Evolutionary conservation across 2,888 invertebrate species (phyloP).

Genomic region (Ennomos erosarius): DNA sequence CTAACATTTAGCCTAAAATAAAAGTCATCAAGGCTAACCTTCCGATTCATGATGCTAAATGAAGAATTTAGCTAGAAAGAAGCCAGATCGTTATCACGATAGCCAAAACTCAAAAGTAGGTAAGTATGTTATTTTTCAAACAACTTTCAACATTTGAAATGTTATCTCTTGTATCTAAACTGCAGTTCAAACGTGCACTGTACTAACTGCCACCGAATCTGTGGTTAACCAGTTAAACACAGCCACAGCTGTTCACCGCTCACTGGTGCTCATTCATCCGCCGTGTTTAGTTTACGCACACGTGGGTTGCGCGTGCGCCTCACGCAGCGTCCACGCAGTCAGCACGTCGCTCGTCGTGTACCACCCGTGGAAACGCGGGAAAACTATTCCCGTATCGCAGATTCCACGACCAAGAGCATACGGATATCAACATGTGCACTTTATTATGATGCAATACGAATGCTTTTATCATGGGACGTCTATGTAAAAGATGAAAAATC

Average conservation of each 20-base stretch:
- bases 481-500: neutral
- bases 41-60: too few species aligned
- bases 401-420: conserved; percentile 4
- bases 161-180: too few species aligned
- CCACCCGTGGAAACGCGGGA: conserved; percentile 49
- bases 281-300: conserved; percentile 49
- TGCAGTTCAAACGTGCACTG: too few species aligned
- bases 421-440: neutral
- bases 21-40: too few species aligned
- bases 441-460: conserved; percentile 1
- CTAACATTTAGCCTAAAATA: too few species aligned
- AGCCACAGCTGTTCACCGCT: too few species aligned
- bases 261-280: conserved; percentile 40
- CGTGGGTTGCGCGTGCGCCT: conserved; percentile 61
- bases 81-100: too few species aligned
- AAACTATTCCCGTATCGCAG: conserved; percentile 43
- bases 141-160: too few species aligned
- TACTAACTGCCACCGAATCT: conserved; percentile 2
- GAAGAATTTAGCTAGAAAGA: too few species aligned
- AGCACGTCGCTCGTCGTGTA: conserved; percentile 20
- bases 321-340: conserved; percentile 24
- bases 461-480: neutral
- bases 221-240: neutral
- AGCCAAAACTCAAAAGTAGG: too few species aligned
- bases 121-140: too few species aligned